Conservation (phyloP, 1,140 invertebrate genomes). For the Holotrichia oblita region DNA sequence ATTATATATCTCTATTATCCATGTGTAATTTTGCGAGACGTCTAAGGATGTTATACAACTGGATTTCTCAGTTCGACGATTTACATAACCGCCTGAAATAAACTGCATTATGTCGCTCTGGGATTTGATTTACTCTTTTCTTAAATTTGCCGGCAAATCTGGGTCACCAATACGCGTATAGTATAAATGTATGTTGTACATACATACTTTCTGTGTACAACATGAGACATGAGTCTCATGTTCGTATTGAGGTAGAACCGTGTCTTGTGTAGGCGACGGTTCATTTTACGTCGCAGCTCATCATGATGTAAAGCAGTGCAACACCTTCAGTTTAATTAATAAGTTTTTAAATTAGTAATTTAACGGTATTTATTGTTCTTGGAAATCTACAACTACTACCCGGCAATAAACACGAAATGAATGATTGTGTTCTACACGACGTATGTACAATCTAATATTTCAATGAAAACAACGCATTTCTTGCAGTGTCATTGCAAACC, state of each 20-base stretch:
- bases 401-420: not conserved
- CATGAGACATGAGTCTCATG: not conserved
- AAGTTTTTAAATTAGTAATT: too few relatives aligned
- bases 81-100: not conserved
- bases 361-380: too few relatives aligned
- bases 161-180: not conserved
- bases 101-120: slow-evolving; percentile 10
- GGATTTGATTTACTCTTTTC: slow-evolving; percentile 2
- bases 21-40: not conserved
- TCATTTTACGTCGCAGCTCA: too few relatives aligned
- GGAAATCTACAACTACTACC: too few relatives aligned
- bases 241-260: too few relatives aligned
- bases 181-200: not conserved
- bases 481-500: slow-evolving; percentile 1
- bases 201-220: not conserved
- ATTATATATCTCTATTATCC: not conserved
- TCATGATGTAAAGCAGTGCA: too few relatives aligned
- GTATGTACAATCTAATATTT: not conserved
- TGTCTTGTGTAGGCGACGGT: too few relatives aligned
- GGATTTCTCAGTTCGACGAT: not conserved
- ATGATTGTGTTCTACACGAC: not conserved
- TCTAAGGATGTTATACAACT: slow-evolving; percentile 13
- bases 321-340: too few relatives aligned
- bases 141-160: not conserved
- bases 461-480: not conserved